Conservation (phyloP, 2,113 vertebrate genomes). For the Australoheros scitulus region DNA sequence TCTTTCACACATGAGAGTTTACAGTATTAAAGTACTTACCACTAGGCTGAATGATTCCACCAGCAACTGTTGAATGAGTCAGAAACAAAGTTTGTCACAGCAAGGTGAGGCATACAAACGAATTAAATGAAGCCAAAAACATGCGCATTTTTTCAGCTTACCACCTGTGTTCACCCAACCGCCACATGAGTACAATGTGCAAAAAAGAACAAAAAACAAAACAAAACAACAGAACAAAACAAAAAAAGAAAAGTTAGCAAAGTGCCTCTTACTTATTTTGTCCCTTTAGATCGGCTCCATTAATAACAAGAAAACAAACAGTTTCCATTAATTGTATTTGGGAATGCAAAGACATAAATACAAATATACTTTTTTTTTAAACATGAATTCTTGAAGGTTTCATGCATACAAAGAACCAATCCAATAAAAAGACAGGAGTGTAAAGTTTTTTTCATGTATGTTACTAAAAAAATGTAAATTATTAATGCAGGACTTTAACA, state of each 20-base stretch:
- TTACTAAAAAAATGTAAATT: no score
- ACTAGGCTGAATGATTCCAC: conserved; percentile 69
- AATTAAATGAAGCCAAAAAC: background rate
- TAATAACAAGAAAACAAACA: background rate
- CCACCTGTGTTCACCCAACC: conserved; percentile 47
- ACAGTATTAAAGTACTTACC: conserved; percentile 49
- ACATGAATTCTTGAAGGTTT: background rate
- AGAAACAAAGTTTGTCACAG: background rate
- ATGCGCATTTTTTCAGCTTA: conserved; percentile 21
- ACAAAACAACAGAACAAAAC: background rate
- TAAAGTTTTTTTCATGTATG: background rate
- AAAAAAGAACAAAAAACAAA: background rate
- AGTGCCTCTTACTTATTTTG: background rate
- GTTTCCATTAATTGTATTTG: background rate
- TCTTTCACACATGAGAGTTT: background rate
- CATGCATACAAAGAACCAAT: background rate
- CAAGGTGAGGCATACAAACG: background rate
- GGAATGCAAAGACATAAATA: background rate
- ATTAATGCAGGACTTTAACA: background rate
- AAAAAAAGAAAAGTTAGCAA: background rate
- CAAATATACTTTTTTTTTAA: background rate
- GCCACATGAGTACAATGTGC: background rate
- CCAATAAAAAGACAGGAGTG: background rate
- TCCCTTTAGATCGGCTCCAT: background rate
- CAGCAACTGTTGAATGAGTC: conserved; percentile 55